Evolutionary conservation across 1,140 invertebrate genomes (phyloP), one percentile per base, ranked within the genome.

Genomic region (Drosophila murphyi): DNA sequence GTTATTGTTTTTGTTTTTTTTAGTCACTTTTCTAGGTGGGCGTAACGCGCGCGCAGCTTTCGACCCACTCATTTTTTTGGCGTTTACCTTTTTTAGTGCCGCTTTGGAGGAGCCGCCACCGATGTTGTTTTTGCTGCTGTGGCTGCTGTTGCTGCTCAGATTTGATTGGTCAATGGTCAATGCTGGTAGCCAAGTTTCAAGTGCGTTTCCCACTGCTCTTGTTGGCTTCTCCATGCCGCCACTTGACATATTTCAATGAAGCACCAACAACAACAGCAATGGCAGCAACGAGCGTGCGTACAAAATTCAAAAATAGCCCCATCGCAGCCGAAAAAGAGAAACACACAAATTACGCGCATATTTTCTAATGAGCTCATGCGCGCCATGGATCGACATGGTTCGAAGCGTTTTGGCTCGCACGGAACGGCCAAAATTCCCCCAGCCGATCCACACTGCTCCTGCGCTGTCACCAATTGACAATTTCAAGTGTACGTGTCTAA

Each of bases 291-390:
- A 20, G 20, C 20, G 20, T 20, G 20, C 20, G 20, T 20, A 20
- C 20, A 64, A 69, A 88, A 76, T 59, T 60, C 59, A 79, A 80
- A 87, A 88, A 88, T 75, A 71, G 54, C 54, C 55, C 20, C 32
- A 34, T 60, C 31, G 34, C 50, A 35, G 57, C 65, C 56, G 43
- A 65, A 71, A 12, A 48, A 48, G 32, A 56, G 28, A 56, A 37
- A 64, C 76, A 62, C 83, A 88, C 85, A 88, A 85, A 88, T 88
- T 88, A 88, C 80, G 78, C 85, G 85, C 85, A 89, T 88, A 89
- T 88, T 88, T 88, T 88, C 85, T 89, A 88, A 88, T 89, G 85
- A 88, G 85, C 85, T 85, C 83, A 87, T 79, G 83, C 83, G 55
- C 75, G 72, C 65, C 83, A 50, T 61, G 41, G 71, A 80, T 78